Evolutionary conservation across 2,113 vertebrate genomes (phyloP).

Genomic region (Myotis lucifugus): DNA sequence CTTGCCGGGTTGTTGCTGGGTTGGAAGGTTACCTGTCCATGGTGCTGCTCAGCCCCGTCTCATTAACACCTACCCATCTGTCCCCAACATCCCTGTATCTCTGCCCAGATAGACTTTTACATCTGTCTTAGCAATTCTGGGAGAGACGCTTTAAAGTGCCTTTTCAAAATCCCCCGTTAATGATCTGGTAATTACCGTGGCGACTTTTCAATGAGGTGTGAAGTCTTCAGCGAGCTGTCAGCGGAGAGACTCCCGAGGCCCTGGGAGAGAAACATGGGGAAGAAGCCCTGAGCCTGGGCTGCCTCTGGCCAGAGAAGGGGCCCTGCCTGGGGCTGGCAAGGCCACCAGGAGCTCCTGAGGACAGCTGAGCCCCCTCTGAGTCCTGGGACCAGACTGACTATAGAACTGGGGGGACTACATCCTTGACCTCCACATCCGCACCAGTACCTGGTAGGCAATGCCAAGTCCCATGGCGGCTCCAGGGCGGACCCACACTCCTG

Average conservation of each 20-base stretch:
- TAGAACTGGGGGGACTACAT: not conserved
- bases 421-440: not conserved
- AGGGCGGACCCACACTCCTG: not conserved
- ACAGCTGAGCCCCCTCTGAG: not conserved
- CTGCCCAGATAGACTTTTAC: not conserved
- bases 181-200: conserved; percentile 68
- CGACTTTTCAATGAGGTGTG: conserved; percentile 66
- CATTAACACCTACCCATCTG: conserved; percentile 56
- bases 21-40: not conserved
- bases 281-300: not conserved
- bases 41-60: not conserved
- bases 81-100: not conserved
- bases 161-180: conserved; percentile 65
- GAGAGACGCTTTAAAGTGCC: conserved; percentile 61
- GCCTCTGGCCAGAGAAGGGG: not conserved
- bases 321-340: not conserved
- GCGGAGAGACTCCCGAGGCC: not conserved
- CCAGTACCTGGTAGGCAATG: not conserved
- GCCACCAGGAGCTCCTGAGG: not conserved
- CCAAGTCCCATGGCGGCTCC: not conserved
- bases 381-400: not conserved
- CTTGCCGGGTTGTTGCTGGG: rapidly evolving
- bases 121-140: conserved; percentile 73
- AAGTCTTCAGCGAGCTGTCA: conserved; percentile 37
- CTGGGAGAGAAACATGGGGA: not conserved